A percentile compares a stretch with the other conserved stretches of the same genome.
Conservation (phyloP, 2,888 invertebrate genomes). For the Cryptocephalus moraei region DNA sequence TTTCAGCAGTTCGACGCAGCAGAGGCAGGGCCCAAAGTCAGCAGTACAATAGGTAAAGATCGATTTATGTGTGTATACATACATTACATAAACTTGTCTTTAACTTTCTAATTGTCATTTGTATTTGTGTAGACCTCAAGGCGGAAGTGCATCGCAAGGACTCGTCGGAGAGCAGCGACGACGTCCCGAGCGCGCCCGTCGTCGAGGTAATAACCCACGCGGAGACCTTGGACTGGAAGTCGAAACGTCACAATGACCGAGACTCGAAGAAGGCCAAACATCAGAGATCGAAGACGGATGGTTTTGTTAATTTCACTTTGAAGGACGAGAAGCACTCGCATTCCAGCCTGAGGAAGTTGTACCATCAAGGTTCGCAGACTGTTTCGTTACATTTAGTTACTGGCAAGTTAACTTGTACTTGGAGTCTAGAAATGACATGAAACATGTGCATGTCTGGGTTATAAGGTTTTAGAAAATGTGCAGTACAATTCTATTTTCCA, state of each 20-base stretch:
- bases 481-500: too few species aligned
- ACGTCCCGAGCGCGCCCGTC: conserved; percentile 43
- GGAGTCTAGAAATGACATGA: too few species aligned
- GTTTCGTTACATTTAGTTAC: background rate
- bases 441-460: too few species aligned
- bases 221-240: conserved; percentile 10
- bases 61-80: too few species aligned
- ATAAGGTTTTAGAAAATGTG: too few species aligned
- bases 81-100: too few species aligned
- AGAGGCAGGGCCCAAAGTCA: conserved; percentile 24
- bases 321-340: conserved; percentile 30
- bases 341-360: conserved; percentile 39
- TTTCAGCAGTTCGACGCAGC: conserved; percentile 27
- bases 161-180: conserved; percentile 79
- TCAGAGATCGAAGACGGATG: conserved; percentile 24
- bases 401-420: background rate
- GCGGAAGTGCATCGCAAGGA: conserved; percentile 89
- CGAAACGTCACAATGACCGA: conserved; percentile 7
- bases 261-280: conserved; percentile 13
- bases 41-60: conserved; percentile 31
- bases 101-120: background rate
- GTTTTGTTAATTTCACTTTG: conserved; percentile 37
- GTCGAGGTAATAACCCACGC: conserved; percentile 35
- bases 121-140: conserved; percentile 64
- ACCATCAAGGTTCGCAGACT: conserved; percentile 34